A percentile compares a stretch with the other conserved stretches of the same genome.
These are phyloP conservation scores for Euspilapteryx auroguttella DNA, from an alignment of 2,888 invertebrate species.

Conservation along the genomic window DNA sequence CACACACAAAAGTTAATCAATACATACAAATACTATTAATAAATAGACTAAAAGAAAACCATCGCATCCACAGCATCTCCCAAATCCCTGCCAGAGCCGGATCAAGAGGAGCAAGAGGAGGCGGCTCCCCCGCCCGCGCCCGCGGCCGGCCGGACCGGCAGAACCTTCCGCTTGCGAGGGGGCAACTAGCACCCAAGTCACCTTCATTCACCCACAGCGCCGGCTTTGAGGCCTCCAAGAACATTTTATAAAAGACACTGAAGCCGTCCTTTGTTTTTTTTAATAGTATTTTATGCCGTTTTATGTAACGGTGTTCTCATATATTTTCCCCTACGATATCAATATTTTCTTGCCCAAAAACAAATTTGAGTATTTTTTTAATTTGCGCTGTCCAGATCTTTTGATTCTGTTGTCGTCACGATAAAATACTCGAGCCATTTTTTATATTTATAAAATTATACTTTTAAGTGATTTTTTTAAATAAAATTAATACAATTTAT, in stretches of 20 bases:
- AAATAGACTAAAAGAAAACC: too few species aligned
- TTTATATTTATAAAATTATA: constrained; percentile 47
- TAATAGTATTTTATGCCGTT: too few species aligned
- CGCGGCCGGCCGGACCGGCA: constrained; percentile 20
- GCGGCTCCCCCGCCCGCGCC: constrained; percentile 12
- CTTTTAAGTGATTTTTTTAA: constrained; percentile 42
- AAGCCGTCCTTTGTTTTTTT: too few species aligned
- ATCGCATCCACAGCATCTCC: constrained; percentile 1
- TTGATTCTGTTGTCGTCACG: too few species aligned
- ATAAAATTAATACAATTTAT: constrained; percentile 31
- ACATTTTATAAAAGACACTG: not conserved
- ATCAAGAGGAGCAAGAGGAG: not conserved
- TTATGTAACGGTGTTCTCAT: too few species aligned
- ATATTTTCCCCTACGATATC: too few species aligned
- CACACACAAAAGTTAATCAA: too few species aligned
- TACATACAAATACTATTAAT: too few species aligned
- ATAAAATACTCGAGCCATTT: constrained; percentile 22
- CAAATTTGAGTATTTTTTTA: too few species aligned
- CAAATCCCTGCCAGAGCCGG: not conserved
- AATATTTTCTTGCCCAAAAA: too few species aligned
- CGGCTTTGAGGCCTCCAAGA: constrained; percentile 8
- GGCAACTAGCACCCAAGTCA: constrained; percentile 18
- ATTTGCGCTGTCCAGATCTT: too few species aligned
- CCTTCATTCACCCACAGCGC: constrained; percentile 6
- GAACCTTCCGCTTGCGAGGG: constrained; percentile 28